Percentiles rank a stretch among this genome's conserved stretches.
phyloP scores from a whole-genome alignment of 2,888 invertebrate species.

The Harpagoxenus sublaevis region DNA sequence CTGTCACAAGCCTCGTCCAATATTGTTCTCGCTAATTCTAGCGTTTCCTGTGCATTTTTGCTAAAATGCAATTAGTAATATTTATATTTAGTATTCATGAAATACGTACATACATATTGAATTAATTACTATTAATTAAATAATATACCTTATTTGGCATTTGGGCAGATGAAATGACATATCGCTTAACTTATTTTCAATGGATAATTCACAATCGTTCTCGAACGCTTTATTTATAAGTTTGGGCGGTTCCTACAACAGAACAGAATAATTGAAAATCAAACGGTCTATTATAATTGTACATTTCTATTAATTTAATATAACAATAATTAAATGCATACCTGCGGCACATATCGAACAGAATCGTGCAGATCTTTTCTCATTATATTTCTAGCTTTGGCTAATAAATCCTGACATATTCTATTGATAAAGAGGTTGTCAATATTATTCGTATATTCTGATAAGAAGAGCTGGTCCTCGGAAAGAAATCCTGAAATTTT shows the following conservation, averaged over 20 bases:
- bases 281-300: not conserved
- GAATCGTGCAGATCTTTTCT: slow-evolving; percentile 93
- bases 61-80: slow-evolving; percentile 82
- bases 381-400: slow-evolving; percentile 91
- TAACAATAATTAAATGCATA: slow-evolving; percentile 67
- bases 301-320: not conserved
- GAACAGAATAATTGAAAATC: not conserved
- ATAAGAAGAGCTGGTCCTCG: slow-evolving; percentile 88
- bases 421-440: slow-evolving; percentile 93
- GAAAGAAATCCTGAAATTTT: slow-evolving; percentile 87
- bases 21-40: slow-evolving; percentile 89
- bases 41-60: slow-evolving; percentile 89
- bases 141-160: slow-evolving; percentile 87
- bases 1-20: slow-evolving; percentile 90
- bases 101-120: not conserved
- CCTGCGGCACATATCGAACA: slow-evolving; percentile 85
- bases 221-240: slow-evolving; percentile 69
- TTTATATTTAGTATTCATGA: not conserved
- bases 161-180: slow-evolving; percentile 86
- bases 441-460: slow-evolving; percentile 91
- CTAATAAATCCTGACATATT: slow-evolving; percentile 91
- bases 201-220: slow-evolving; percentile 64
- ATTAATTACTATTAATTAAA: slow-evolving; percentile 11
- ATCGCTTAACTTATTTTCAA: slow-evolving; percentile 79
- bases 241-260: slow-evolving; percentile 68